A percentile compares a stretch with the other conserved stretches of the same genome.
phyloP scores from a whole-genome alignment of 2,797 vertebrate genomes.

The Pseudochromis fuscus region DNA sequence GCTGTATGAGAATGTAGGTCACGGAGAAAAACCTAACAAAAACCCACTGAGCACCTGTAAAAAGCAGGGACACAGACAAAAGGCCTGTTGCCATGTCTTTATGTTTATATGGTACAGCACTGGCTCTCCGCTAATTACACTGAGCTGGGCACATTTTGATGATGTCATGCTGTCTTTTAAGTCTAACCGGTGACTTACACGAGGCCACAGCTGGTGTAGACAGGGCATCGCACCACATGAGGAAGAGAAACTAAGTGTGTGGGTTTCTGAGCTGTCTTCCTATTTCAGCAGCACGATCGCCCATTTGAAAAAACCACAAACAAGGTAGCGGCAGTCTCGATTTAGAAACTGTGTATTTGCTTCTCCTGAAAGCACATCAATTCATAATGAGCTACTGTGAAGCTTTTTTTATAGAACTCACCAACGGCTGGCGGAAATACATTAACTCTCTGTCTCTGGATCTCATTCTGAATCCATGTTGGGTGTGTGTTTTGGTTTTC shows the following conservation, averaged over 20 bases:
- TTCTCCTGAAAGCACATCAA: constrained; percentile 47
- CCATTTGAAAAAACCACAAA: constrained; percentile 35
- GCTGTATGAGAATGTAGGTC: constrained; percentile 63
- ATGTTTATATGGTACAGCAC: constrained; percentile 11
- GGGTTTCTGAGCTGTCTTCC: constrained; percentile 28
- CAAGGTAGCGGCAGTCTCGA: constrained; percentile 3
- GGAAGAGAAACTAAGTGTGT: constrained; percentile 42
- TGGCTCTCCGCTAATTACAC: constrained; percentile 46
- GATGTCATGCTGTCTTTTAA: constrained; percentile 52
- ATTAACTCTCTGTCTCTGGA: constrained; percentile 41
- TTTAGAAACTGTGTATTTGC: constrained; percentile 14
- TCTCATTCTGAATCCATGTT: constrained; percentile 27
- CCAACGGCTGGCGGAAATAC: constrained; percentile 39
- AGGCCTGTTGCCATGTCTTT: constrained; percentile 21
- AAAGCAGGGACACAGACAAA: constrained; percentile 7
- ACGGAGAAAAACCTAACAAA: constrained; percentile 38
- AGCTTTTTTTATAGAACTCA: constrained; percentile 46
- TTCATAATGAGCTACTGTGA: constrained; percentile 55
- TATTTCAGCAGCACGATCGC: constrained; percentile 33
- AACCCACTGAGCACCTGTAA: constrained; percentile 11
- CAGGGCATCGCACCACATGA: constrained; percentile 17
- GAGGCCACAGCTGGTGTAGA: constrained; percentile 28
- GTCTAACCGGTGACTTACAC: constrained; percentile 7
- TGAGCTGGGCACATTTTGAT: constrained; percentile 38
- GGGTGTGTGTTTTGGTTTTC: constrained; percentile 39